Evolutionary conservation across 1,140 invertebrate genomes (phyloP), one percentile per base, ranked within the genome.

Genomic region (Euschistus heros): DNA sequence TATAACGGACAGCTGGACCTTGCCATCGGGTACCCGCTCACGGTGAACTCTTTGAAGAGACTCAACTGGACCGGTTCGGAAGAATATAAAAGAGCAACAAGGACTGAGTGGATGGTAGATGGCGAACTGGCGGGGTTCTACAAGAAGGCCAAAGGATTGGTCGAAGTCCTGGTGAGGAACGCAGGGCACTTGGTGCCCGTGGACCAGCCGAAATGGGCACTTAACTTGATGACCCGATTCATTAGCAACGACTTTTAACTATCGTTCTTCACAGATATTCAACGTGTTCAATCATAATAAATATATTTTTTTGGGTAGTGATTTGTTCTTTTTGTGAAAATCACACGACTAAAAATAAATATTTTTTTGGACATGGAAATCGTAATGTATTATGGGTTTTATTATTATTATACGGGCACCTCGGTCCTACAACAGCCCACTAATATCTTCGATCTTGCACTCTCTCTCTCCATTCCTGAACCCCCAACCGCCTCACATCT

Each of bases 341-440:
- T 82, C 79, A 0, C 86, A 87, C 66, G 86, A 88, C 71, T 86
- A 88, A 68, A 82, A 89, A 8, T 87, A 87, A 22, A 88, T 87
- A 7, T 88, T 88, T 47, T 91, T 90, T 10, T 91, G 91, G 74
- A 90, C 92, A 72, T 94, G 91, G 60, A 94, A 87, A 70, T 89
- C n/a, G n/a, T n/a, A n/a, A n/a, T n/a, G n/a, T n/a, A n/a, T n/a
- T n/a, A n/a, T n/a, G n/a, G n/a, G n/a, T n/a, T n/a, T n/a, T n/a
- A n/a, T n/a, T n/a, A n/a, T n/a, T n/a, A n/a, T n/a, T n/a, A n/a
- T n/a, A n/a, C n/a, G n/a, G n/a, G n/a, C n/a, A n/a, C n/a, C n/a
- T n/a, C n/a, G n/a, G n/a, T n/a, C n/a, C n/a, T n/a, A n/a, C n/a
- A n/a, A n/a, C n/a, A n/a, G n/a, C n/a, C n/a, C n/a, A n/a, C n/a